These are phyloP conservation scores for Ophiothrix spiculata DNA, from an alignment of 35 echinoderm and acorn worm genomes.

Conservation along the genomic window DNA sequence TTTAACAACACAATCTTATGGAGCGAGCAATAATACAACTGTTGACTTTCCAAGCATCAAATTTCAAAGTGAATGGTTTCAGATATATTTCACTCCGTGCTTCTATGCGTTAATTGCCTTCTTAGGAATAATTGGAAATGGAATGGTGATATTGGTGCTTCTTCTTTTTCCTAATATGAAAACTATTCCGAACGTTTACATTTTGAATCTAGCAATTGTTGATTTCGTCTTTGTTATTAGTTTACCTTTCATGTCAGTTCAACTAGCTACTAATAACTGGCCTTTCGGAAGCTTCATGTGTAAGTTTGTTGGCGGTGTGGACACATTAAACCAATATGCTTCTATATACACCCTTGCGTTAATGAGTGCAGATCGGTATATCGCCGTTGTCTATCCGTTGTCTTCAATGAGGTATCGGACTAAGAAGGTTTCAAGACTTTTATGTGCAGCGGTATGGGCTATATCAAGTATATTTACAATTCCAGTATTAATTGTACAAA, in stretches of 20 bases:
- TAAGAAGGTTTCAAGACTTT: slow-evolving; percentile 56
- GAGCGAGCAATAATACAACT: no score
- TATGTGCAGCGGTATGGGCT: slow-evolving; percentile 46
- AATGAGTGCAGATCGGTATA: slow-evolving; percentile 93
- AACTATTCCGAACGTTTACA: slow-evolving; percentile 96
- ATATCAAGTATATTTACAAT: slow-evolving; percentile 60
- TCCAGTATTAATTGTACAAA: slow-evolving; percentile 6
- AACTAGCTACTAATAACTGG: slow-evolving; percentile 51
- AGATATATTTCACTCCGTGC: slow-evolving; percentile 29
- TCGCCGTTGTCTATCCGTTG: slow-evolving; percentile 75
- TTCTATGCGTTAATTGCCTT: slow-evolving; percentile 43
- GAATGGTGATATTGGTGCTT: slow-evolving; percentile 76
- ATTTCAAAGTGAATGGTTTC: no score
- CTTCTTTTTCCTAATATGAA: slow-evolving; percentile 77
- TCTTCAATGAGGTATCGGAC: slow-evolving; percentile 89
- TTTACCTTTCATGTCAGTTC: slow-evolving; percentile 65
- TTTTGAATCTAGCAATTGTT: slow-evolving; percentile 77
- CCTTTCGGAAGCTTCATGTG: slow-evolving; percentile 78
- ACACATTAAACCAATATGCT: slow-evolving; percentile 78
- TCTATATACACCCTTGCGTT: slow-evolving; percentile 70
- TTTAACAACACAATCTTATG: no score
- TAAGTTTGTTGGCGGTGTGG: slow-evolving; percentile 57
- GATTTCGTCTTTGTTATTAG: slow-evolving; percentile 80
- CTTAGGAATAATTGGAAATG: slow-evolving; percentile 70
- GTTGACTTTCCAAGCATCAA: no score